Evolutionary conservation across 2,113 vertebrate species (phyloP).

Genomic region (Corythornis vintsioides): DNA sequence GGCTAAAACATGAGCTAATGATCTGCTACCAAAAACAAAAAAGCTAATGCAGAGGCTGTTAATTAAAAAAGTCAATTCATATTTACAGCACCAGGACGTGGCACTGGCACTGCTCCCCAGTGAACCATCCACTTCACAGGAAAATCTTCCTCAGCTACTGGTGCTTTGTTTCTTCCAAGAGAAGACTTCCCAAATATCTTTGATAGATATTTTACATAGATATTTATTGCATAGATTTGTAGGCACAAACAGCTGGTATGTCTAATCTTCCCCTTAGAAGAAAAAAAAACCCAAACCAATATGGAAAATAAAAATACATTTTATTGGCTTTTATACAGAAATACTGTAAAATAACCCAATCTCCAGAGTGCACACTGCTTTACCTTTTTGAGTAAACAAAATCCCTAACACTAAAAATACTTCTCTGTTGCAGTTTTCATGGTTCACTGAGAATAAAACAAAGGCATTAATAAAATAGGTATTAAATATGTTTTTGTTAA

Average conservation of each 20-base stretch:
- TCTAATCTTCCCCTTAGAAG: conserved; percentile 70
- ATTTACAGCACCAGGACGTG: conserved; percentile 80
- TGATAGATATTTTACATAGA: not conserved
- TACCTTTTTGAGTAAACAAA: not conserved
- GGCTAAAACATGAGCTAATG: not conserved
- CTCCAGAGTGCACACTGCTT: not conserved
- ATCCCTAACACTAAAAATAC: not conserved
- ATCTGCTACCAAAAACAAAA: not conserved
- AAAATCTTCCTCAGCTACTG: conserved; percentile 64
- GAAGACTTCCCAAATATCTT: conserved; percentile 70
- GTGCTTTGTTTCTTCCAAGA: conserved; percentile 77
- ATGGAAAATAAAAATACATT: not conserved
- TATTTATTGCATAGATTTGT: not conserved
- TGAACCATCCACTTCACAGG: conserved; percentile 77
- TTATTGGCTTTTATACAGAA: not conserved
- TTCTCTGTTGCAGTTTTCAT: not conserved
- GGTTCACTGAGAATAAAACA: not conserved
- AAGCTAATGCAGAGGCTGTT: not conserved
- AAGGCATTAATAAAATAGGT: not conserved
- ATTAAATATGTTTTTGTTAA: not conserved
- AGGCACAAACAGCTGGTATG: conserved; percentile 74
- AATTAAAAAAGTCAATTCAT: not conserved
- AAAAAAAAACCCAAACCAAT: not conserved
- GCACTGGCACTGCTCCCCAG: conserved; percentile 75
- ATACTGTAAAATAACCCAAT: not conserved